Conservation (phyloP, 2,113 vertebrate genomes). For the Phyllopteryx taeniolatus region DNA sequence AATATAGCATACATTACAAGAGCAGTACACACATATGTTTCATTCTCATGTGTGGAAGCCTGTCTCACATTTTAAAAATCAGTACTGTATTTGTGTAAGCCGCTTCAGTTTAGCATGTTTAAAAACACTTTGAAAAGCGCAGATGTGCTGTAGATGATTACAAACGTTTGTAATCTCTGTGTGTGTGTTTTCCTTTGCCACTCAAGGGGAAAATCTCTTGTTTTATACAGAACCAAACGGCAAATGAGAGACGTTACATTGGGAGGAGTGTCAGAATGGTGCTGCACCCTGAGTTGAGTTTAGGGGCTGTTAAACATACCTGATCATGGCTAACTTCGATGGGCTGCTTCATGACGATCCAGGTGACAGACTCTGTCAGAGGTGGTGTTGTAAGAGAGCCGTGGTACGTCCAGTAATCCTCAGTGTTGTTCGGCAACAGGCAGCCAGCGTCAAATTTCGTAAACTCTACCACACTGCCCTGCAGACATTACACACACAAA, state of each 20-base stretch:
- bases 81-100: no score
- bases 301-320: slow-evolving; percentile 62
- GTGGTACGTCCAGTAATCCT: slow-evolving; percentile 92
- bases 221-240: no score
- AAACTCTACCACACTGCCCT: slow-evolving; percentile 86
- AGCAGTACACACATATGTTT: no score
- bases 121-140: no score
- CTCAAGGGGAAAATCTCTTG: background rate
- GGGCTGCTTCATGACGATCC: slow-evolving; percentile 93
- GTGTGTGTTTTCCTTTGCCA: no score
- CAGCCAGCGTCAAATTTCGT: slow-evolving; percentile 83
- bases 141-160: no score
- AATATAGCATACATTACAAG: no score
- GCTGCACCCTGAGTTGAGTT: background rate
- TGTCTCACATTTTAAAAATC: no score
- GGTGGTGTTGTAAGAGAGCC: slow-evolving; percentile 93
- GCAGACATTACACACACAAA: background rate
- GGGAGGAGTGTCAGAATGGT: background rate
- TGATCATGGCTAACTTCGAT: slow-evolving; percentile 91
- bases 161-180: no score
- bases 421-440: slow-evolving; percentile 79
- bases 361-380: slow-evolving; percentile 87
- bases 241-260: background rate
- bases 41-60: no score
- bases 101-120: no score